Conservation (phyloP, 2,113 vertebrate genomes). For the Haplochromis vanheusdeni region DNA sequence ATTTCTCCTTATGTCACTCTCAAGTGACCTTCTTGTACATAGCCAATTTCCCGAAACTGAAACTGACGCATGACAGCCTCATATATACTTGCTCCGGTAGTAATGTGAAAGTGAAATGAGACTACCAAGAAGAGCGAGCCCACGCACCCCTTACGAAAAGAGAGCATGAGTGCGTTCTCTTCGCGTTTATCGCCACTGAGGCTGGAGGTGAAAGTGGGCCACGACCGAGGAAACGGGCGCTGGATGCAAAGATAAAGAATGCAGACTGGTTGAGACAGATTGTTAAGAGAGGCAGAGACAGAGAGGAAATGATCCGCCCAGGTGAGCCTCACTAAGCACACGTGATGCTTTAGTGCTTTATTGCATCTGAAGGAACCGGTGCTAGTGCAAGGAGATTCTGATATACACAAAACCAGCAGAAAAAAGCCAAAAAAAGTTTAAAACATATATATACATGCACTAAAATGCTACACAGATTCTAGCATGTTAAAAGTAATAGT, state of each 20-base stretch:
- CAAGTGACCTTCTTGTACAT: background rate
- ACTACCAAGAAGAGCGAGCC: background rate
- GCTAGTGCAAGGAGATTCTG: background rate
- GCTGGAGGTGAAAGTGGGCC: background rate
- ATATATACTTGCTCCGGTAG: background rate
- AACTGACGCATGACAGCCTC: background rate
- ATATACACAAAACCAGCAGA: background rate
- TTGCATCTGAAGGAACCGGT: background rate
- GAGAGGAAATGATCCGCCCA: background rate
- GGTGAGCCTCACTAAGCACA: background rate
- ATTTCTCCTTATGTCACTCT: background rate
- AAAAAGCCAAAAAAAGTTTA: background rate
- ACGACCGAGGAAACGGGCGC: background rate
- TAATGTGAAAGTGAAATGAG: slow-evolving; percentile 47
- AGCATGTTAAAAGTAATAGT: background rate
- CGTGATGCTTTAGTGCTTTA: background rate
- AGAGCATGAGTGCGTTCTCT: background rate
- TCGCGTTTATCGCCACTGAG: background rate
- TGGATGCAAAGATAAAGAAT: background rate
- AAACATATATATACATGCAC: background rate
- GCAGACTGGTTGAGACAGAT: background rate
- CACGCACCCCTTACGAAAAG: background rate
- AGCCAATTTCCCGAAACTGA: background rate
- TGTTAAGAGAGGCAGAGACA: background rate
- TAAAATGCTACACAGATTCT: background rate